Evolutionary conservation across 1,140 invertebrate species (phyloP).

Genomic region (Drosophila lowei): DNA sequence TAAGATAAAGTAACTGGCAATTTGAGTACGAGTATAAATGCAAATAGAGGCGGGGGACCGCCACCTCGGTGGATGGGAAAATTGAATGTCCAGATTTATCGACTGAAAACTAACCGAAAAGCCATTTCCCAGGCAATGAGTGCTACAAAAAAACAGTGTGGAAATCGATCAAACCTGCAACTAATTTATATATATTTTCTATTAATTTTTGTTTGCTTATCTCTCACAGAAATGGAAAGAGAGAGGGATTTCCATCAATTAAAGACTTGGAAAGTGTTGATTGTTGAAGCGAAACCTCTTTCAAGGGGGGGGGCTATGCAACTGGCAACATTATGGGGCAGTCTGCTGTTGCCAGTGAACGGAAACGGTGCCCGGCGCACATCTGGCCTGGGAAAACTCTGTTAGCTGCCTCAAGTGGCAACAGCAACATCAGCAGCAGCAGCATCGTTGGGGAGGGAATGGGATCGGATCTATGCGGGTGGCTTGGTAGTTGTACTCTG

Average conservation of each 20-base stretch:
- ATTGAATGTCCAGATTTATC: constrained; percentile 20
- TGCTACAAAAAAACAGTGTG: not conserved
- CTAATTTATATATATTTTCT: too few species aligned
- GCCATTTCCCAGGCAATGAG: not conserved
- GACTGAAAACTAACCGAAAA: not conserved
- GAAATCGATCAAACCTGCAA: too few species aligned
- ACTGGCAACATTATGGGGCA: too few species aligned
- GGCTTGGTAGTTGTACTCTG: constrained; percentile 25
- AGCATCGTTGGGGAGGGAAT: constrained; percentile 3
- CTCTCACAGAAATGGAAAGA: too few species aligned
- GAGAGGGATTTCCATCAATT: not conserved
- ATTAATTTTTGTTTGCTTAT: not conserved
- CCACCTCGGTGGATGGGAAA: constrained; percentile 17
- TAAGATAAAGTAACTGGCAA: constrained; percentile 23
- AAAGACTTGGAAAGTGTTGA: constrained; percentile 11
- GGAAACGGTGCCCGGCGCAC: constrained; percentile 34
- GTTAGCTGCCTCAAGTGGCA: constrained; percentile 11
- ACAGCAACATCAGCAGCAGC: constrained; percentile 51
- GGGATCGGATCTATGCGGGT: constrained; percentile 11
- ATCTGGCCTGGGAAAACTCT: constrained; percentile 31
- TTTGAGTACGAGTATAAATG: constrained; percentile 21
- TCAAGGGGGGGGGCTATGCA: constrained; percentile 2
- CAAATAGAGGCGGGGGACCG: not conserved
- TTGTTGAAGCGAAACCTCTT: constrained; percentile 20
- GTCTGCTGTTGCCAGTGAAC: constrained; percentile 41